Evolutionary conservation across 2,113 vertebrate species (phyloP).

Genomic region (Pyxicephalus adspersus): DNA sequence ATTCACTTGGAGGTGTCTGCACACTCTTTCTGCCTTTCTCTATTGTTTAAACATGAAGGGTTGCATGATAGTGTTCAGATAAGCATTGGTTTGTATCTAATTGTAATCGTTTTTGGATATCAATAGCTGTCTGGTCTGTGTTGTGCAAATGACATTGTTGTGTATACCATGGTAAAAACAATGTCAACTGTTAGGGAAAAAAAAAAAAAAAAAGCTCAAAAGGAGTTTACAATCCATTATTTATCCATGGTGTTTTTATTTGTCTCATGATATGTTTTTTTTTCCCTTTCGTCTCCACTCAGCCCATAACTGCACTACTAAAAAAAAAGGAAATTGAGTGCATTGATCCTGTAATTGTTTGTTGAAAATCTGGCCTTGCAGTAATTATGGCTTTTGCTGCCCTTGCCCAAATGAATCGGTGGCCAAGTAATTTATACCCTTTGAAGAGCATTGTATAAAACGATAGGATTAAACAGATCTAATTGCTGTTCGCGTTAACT

Average conservation of each 20-base stretch:
- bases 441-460: slow-evolving; percentile 52
- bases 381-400: slow-evolving; percentile 44
- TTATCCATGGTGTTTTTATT: slow-evolving; percentile 5
- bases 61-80: too few relatives aligned
- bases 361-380: slow-evolving; percentile 33
- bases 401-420: slow-evolving; percentile 45
- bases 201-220: too few relatives aligned
- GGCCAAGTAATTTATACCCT: slow-evolving; percentile 39
- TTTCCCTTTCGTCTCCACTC: background rate
- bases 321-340: slow-evolving; percentile 16
- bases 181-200: too few relatives aligned
- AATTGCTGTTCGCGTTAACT: slow-evolving; percentile 50
- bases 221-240: background rate
- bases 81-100: too few relatives aligned
- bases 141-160: too few relatives aligned
- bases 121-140: too few relatives aligned
- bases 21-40: too few relatives aligned
- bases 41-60: too few relatives aligned
- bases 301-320: background rate
- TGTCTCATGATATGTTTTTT: background rate
- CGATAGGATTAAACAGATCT: slow-evolving; percentile 46
- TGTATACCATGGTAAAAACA: too few relatives aligned
- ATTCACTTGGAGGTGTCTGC: too few relatives aligned
- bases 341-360: slow-evolving; percentile 50
- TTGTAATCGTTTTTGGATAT: too few relatives aligned